Conservation (phyloP, 92 coral and sea anemone species). For the Actinernus sp. region DNA sequence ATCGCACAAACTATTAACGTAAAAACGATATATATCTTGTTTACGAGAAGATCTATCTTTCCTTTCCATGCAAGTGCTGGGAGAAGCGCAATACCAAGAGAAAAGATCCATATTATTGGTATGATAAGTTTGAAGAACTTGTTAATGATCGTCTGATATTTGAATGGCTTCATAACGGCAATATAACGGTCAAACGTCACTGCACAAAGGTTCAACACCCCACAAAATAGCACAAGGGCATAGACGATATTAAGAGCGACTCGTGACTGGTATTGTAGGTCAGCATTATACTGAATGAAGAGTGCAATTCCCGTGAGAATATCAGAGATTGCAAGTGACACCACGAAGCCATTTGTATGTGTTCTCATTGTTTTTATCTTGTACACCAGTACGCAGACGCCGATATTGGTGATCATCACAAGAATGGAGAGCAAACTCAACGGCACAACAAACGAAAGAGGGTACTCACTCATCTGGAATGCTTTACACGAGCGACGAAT, state of each 20-base stretch:
- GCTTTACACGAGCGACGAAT: too few relatives aligned
- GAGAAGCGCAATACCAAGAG: constrained; percentile 50
- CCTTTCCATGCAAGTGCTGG: constrained; percentile 59
- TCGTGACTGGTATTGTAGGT: constrained; percentile 31
- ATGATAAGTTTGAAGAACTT: constrained; percentile 48
- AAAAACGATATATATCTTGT: constrained; percentile 57
- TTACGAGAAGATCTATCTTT: constrained; percentile 16
- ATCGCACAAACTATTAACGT: constrained; percentile 44
- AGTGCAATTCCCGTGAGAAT: constrained; percentile 67
- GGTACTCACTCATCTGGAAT: constrained; percentile 21
- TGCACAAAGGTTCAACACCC: constrained; percentile 69
- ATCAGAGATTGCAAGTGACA: constrained; percentile 69
- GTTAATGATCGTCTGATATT: constrained; percentile 40
- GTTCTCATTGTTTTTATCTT: constrained; percentile 45
- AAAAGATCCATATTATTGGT: constrained; percentile 52
- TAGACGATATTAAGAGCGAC: constrained; percentile 57
- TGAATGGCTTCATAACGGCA: constrained; percentile 65
- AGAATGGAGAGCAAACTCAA: constrained; percentile 42
- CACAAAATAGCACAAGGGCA: constrained; percentile 59
- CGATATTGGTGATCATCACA: constrained; percentile 51
- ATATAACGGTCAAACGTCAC: constrained; percentile 78
- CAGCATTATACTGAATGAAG: constrained; percentile 58
- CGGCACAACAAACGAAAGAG: constrained; percentile 18
- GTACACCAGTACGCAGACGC: constrained; percentile 65
- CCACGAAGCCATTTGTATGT: constrained; percentile 72